phyloP scores from a whole-genome alignment of 1,140 invertebrate genomes.

The Argopecten irradians region DNA sequence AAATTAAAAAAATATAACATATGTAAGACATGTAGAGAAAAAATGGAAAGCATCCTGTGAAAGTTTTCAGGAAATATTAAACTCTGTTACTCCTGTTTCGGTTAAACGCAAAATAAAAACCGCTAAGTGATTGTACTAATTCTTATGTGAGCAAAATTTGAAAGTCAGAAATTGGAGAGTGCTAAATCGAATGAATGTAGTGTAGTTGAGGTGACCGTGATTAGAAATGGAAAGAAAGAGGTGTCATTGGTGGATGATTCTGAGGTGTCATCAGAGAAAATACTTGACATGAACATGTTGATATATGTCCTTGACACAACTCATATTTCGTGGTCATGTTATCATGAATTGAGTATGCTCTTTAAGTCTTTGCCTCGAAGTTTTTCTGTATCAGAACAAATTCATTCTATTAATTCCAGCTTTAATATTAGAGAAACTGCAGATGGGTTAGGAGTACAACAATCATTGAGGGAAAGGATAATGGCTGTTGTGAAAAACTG shows the following conservation, averaged over 20 bases:
- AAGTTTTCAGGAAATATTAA: neutral
- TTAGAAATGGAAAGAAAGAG: neutral
- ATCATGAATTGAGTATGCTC: neutral
- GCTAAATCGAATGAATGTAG: neutral
- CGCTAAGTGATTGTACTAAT: neutral
- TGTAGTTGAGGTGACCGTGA: neutral
- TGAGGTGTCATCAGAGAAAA: neutral
- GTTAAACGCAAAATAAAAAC: neutral
- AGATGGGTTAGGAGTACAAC: neutral
- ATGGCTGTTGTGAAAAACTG: neutral
- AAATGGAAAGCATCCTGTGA: neutral
- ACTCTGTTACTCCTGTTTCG: neutral
- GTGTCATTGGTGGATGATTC: neutral
- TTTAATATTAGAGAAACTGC: neutral
- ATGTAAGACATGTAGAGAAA: neutral
- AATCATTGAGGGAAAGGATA: neutral
- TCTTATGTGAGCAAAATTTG: neutral
- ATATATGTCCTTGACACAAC: neutral
- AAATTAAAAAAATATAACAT: neutral
- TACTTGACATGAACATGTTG: neutral
- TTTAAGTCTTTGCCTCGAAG: conserved; percentile 7
- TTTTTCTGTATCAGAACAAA: conserved; percentile 2
- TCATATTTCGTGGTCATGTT: neutral
- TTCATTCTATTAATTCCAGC: neutral
- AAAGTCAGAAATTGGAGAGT: neutral